Conservation (phyloP, 2,113 vertebrate species). For the Leucosticte australis region DNA sequence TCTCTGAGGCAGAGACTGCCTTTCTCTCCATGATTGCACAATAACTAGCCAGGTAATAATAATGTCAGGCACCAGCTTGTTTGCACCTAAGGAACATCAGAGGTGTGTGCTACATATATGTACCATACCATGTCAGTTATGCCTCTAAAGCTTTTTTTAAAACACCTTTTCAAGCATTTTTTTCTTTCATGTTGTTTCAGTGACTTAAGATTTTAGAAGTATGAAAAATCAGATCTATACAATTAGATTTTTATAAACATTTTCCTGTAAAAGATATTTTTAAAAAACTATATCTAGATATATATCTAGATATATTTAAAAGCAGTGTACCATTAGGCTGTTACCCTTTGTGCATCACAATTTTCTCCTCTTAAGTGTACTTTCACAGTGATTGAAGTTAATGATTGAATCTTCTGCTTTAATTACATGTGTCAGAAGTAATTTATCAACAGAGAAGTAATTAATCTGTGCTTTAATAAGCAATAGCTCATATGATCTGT, state of each 20-base stretch:
- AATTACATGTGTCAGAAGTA: constrained; percentile 59
- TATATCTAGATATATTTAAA: background rate
- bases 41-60: background rate
- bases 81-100: background rate
- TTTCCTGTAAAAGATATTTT: background rate
- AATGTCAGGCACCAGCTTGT: background rate
- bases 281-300: background rate
- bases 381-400: constrained; percentile 43
- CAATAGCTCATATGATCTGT: constrained; percentile 17
- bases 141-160: background rate
- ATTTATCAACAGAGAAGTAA: constrained; percentile 58
- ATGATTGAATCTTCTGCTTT: constrained; percentile 36
- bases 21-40: background rate
- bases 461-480: constrained; percentile 59
- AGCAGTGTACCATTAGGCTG: background rate
- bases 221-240: background rate
- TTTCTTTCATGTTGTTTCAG: background rate
- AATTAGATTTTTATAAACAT: background rate
- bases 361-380: constrained; percentile 8
- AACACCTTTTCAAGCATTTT: background rate
- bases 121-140: background rate
- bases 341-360: background rate
- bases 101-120: background rate
- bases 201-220: background rate
- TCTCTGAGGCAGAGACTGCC: background rate